Base-by-base conservation (phyloP, 2,113 vertebrate species). In the Corythornis vintsioides region DNA sequence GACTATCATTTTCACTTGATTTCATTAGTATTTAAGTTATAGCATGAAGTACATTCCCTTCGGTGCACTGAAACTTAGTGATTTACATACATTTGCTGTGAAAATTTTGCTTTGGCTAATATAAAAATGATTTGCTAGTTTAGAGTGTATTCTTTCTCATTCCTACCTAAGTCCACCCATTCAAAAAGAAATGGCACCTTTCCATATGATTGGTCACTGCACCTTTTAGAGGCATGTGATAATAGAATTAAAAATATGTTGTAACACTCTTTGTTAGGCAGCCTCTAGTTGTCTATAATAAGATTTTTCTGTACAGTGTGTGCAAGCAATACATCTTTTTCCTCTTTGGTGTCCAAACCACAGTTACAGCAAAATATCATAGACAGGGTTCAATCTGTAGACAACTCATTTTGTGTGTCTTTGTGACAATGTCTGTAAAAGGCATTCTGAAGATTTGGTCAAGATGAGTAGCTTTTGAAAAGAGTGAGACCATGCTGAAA, bases 1-100 rank as follows among this genome's bases (percentile, higher is more conserved):
- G 96, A 94, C 92, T 94, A 96, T 97, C 96, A 97, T 97, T 97
- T 97, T 97, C 93, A 94, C 83, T 96, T 96, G 95, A 97, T 97
- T 97, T 98, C 95, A 97, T 97, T 97, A 97, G 95, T 96, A 96
- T 97, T 98, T 98, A 96, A 96, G 95, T 94, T 96, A 93, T 92
- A 97, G 84, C 83, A 64, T 88, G 92, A 95, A 96, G 83, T 83
- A 86, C 79, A 93, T 96, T 96, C 94, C 91, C 86, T 89, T 95
- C 1, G 82, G 95, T 95, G 71, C 85, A 86, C 91, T 96, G 94
- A 93, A 96, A 97, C 77, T 95, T 80, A 88, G 73, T 90, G 93
- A 97, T 96, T 97, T 97, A 96, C 92, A 95, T 96, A 91, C 33
- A 96, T 93, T 97, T 59, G 0, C 38, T 57, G 26, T 75, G 77